Evolutionary conservation across 2,888 invertebrate species (phyloP), one percentile per base, ranked within the genome.

Genomic region (Lobophora halterata): DNA sequence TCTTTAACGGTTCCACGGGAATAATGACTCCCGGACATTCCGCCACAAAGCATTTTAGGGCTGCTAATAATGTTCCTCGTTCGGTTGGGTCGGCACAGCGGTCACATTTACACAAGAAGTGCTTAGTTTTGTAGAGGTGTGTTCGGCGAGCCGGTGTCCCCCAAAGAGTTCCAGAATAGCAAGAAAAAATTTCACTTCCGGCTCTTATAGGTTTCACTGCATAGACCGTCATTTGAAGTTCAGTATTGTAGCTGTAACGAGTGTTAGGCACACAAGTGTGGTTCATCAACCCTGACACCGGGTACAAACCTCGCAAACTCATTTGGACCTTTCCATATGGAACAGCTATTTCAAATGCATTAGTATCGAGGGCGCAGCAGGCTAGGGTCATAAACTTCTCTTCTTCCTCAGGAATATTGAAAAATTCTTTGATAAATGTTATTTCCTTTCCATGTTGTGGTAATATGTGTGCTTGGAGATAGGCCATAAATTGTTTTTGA

Each of bases 181-280:
- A 89, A 30, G 91, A 89, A 28, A 90, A 90, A 45, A 94, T 88
- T 73, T 93, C 93, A 5, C 87, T 69, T 10, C 91, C 91, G 37
- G 88, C 82, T 26, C 70, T 65, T 43, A 94, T 93, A 3, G 85
- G 77, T 37, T 86, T 82, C 0, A 89, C 80, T 1, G 93, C 91
- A 60, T 85, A 89, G 0, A 92, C 87, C 13, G 89, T 80, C 89
- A 93, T 90, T 53, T 86, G 79, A 32, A 86, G 82, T 20, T 89
- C 71, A 0, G 62, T 65, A 55, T 91, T 90, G 55, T 91, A 93
- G 30, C 87, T 87, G 55, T 91, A 90, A 28, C 89, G 87, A 0
- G 91, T 91, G 63, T 93, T 94, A 3, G 93, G 90, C 12, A 86
- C 74, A 63, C 94, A 94, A 36, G 79, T 87, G 65, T 93, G 93